These are phyloP conservation scores for Calameuta filiformis DNA, from an alignment of 2,888 invertebrate species.

Conservation along the genomic window DNA sequence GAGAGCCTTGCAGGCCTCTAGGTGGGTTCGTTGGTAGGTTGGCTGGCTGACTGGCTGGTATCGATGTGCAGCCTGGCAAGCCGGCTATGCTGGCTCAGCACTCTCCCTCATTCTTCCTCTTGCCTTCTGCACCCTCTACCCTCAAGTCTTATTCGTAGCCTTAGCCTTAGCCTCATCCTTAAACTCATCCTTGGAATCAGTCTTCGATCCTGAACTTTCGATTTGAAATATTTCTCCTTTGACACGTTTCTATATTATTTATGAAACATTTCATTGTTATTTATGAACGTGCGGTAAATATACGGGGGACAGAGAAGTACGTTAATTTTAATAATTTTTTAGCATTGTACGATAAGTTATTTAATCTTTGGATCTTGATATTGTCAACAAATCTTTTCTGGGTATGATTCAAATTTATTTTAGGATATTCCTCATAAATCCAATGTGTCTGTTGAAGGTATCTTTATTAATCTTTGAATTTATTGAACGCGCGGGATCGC, in stretches of 20 bases:
- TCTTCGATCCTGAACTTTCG: conserved; percentile 17
- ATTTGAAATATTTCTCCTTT: background rate
- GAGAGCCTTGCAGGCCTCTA: background rate
- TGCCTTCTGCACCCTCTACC: conserved; percentile 33
- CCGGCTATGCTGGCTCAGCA: conserved; percentile 64
- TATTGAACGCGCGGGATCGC: background rate
- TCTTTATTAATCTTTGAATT: background rate
- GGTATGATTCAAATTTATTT: background rate
- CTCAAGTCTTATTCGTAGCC: conserved; percentile 18
- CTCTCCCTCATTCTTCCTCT: conserved; percentile 58
- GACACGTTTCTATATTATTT: background rate
- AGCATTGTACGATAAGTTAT: background rate
- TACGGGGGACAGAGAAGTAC: background rate
- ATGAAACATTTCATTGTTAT: background rate
- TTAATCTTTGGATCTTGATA: background rate
- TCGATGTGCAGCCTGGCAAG: conserved; percentile 62
- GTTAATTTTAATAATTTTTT: background rate
- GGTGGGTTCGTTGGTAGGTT: background rate
- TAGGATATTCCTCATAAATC: background rate
- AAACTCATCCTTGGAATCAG: conserved; percentile 53
- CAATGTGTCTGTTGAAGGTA: background rate
- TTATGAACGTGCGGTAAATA: background rate
- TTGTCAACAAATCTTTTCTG: background rate
- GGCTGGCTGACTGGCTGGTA: conserved; percentile 53
- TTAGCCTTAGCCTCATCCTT: conserved; percentile 47